Evolutionary conservation across 2,797 vertebrate species (phyloP).

Genomic region (Chrysolophus pictus): DNA sequence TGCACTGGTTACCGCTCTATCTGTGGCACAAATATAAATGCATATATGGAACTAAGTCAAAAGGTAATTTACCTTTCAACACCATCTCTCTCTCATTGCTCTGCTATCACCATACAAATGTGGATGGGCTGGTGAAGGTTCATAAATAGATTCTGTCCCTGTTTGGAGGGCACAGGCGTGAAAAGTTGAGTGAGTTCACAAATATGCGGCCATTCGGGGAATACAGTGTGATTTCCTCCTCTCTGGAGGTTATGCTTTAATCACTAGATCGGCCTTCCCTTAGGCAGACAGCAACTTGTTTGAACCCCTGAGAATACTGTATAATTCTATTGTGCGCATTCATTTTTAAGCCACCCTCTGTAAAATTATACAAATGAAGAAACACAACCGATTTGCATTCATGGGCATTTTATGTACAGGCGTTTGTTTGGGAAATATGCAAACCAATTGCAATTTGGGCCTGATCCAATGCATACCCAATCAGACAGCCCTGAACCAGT

Average conservation of each 20-base stretch:
- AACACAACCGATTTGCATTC: constrained; percentile 48
- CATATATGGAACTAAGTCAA: not conserved
- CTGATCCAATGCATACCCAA: constrained; percentile 17
- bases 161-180: not conserved
- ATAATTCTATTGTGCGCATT: constrained; percentile 67
- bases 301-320: constrained; percentile 66
- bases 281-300: constrained; percentile 22
- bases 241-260: constrained; percentile 34
- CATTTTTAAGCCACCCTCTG: constrained; percentile 59
- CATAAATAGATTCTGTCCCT: not conserved
- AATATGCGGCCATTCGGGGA: not conserved
- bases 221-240: constrained; percentile 46
- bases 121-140: not conserved
- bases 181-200: constrained; percentile 36
- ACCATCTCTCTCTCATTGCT: not conserved
- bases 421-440: constrained; percentile 61
- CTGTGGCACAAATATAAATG: not conserved
- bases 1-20: not conserved
- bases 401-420: constrained; percentile 26
- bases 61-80: constrained; percentile 43
- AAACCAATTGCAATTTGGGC: constrained; percentile 50
- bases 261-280: not conserved
- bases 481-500: constrained; percentile 30
- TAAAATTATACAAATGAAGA: constrained; percentile 55
- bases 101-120: not conserved